These are phyloP conservation scores for Heliconius himera DNA, from an alignment of 1,140 invertebrate species.

Conservation along the genomic window DNA sequence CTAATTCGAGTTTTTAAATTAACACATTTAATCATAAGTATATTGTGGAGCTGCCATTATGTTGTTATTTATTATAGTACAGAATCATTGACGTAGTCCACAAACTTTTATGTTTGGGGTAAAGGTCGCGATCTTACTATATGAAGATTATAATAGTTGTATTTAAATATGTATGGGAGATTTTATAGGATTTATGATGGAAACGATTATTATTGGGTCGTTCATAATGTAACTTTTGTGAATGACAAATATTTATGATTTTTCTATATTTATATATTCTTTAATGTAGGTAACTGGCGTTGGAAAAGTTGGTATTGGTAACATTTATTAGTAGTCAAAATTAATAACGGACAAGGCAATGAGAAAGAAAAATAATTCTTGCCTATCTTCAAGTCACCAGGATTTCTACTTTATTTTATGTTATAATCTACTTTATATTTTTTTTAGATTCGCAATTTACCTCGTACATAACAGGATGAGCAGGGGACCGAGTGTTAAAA, in stretches of 20 bases:
- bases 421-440: too few relatives aligned
- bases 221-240: background rate
- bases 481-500: too few relatives aligned
- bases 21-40: conserved; percentile 25
- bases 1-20: conserved; percentile 22
- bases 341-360: too few relatives aligned
- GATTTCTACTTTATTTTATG: too few relatives aligned
- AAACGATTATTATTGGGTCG: background rate
- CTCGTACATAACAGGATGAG: too few relatives aligned
- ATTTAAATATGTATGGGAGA: background rate
- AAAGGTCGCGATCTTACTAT: background rate
- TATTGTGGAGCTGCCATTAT: conserved; percentile 11
- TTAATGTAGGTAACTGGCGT: background rate
- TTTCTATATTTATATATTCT: background rate
- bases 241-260: background rate
- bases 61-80: conserved; percentile 14
- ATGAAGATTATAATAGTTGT: background rate
- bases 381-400: too few relatives aligned
- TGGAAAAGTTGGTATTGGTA: background rate
- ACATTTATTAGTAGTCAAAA: background rate
- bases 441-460: too few relatives aligned
- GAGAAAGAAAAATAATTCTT: too few relatives aligned
- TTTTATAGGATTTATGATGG: conserved; percentile 2
- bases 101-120: background rate
- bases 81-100: background rate